These are phyloP conservation scores for Lithophane socia DNA, from an alignment of 2,888 invertebrate species.

Conservation along the genomic window DNA sequence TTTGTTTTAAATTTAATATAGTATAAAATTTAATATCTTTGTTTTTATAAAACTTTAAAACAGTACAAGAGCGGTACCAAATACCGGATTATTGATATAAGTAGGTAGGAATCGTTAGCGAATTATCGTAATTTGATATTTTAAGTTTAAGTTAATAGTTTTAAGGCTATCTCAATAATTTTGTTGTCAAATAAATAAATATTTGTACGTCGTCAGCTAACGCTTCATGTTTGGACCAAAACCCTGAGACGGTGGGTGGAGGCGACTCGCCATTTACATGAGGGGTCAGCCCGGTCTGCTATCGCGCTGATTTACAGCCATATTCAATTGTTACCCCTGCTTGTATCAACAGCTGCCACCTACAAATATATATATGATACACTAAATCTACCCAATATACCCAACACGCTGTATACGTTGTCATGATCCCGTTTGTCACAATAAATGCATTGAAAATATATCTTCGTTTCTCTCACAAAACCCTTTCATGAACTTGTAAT, in stretches of 20 bases:
- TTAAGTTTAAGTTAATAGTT: neutral
- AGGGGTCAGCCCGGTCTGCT: conserved; percentile 82
- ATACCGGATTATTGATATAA: neutral
- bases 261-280: conserved; percentile 84
- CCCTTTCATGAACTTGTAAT: conserved; percentile 30
- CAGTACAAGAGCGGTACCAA: neutral
- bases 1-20: neutral
- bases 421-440: conserved; percentile 41
- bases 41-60: neutral
- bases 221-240: conserved; percentile 74
- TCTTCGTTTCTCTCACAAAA: conserved; percentile 37
- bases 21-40: neutral
- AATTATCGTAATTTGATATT: neutral
- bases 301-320: conserved; percentile 88
- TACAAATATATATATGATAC: conserved; percentile 79
- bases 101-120: neutral
- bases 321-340: conserved; percentile 88
- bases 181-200: conserved; percentile 1
- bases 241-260: conserved; percentile 75
- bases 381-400: conserved; percentile 65
- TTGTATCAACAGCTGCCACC: conserved; percentile 87
- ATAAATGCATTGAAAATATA: conserved; percentile 52
- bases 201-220: conserved; percentile 51
- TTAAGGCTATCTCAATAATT: too few relatives aligned
- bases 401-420: conserved; percentile 50